Conservation (phyloP, 2,797 vertebrate species). For the Liasis olivaceus region DNA sequence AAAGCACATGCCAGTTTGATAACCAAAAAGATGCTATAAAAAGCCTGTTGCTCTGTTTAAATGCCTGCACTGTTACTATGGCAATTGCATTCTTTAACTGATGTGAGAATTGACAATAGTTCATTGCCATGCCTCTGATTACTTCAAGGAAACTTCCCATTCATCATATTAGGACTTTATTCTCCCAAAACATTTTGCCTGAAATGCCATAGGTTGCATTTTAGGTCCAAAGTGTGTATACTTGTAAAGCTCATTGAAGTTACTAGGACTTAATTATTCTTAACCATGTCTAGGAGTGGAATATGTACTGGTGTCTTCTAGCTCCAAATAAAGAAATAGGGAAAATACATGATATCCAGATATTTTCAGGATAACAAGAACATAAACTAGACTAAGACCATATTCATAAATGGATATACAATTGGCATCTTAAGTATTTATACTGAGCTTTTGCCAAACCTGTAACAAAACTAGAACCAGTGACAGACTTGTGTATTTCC, state of each 20-base stretch:
- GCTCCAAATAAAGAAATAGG: background rate
- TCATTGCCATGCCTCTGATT: conserved; percentile 55
- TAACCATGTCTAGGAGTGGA: background rate
- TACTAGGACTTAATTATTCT: background rate
- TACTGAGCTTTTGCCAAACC: background rate
- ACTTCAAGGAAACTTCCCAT: conserved; percentile 18
- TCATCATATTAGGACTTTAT: background rate
- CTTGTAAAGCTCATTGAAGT: background rate
- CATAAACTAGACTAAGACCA: background rate
- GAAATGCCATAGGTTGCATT: background rate
- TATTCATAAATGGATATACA: background rate
- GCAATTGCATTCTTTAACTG: conserved; percentile 55
- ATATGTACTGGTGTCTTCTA: background rate
- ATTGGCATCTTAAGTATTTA: background rate
- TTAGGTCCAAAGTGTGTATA: background rate
- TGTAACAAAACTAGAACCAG: background rate
- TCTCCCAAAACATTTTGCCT: background rate
- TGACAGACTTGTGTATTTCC: background rate
- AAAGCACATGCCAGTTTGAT: conserved; percentile 61
- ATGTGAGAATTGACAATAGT: conserved; percentile 46
- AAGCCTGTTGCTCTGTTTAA: conserved; percentile 66
- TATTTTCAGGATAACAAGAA: background rate
- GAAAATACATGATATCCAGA: background rate
- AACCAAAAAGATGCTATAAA: conserved; percentile 63
- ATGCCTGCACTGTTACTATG: conserved; percentile 54